Base-by-base conservation (phyloP, 2,888 invertebrate genomes). In the Ypsolopha sequella region DNA sequence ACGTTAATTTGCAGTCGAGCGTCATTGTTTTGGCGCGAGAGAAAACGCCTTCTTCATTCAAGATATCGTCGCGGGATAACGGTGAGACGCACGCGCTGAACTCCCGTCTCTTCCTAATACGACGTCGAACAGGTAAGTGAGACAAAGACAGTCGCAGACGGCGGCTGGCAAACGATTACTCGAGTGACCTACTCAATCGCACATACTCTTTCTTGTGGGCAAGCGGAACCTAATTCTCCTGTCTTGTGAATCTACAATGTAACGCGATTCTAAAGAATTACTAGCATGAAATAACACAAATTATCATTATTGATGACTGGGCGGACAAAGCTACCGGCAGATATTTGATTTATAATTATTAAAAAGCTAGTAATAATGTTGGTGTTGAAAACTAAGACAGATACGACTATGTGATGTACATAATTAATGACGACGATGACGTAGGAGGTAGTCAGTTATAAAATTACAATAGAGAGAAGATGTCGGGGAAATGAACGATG, bases 191-290 rank as follows among this genome's bases (percentile, higher is more conserved):
- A 87, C 85, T 86, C 81, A 76, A 71, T 64, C 62, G 74, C 70
- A 76, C 80, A 85, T 77, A 87, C 88, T 89, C 88, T 88, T 88
- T 88, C 88, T 88, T 81, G 79, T 75, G 76, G 69, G 77, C 81
- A 81, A 82, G 73, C 76, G 80, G 76, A 81, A 87, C 85, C 87
- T 85, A 84, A 84, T 86, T 87, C 80, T 80, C 75, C 72, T 76
- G 72, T 71, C 76, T 76, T 77, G 77, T 77, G 77, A 79, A 80
- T 79, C 78, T 67, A 73, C 74, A 74, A 75, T 76, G 70, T 68
- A 71, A 72, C 64, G 64, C 63, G 66, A 68, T 63, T 64, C 65
- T 59, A 62, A 60, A 52, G 56, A 55, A 60, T 62, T 69, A 65
- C 66, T 67, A 67, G 70, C 70, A 73, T 75, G 71, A 74, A 80